phyloP scores from a whole-genome alignment of 1,140 invertebrate species.

The Drosophila varians region DNA sequence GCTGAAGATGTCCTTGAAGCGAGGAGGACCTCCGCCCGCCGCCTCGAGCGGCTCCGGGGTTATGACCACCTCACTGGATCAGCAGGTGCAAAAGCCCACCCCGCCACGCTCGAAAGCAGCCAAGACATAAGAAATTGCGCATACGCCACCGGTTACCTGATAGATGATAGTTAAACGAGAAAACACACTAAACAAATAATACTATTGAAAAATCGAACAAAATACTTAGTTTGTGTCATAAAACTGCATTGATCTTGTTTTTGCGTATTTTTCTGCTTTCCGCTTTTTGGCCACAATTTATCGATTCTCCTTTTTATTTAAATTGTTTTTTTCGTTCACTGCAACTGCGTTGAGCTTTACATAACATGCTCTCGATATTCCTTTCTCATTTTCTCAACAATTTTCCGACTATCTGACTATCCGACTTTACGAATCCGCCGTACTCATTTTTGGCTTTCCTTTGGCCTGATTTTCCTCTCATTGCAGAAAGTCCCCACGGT shows the following conservation, averaged over 20 bases:
- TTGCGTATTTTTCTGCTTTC: slow-evolving; percentile 42
- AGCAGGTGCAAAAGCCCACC: slow-evolving; percentile 58
- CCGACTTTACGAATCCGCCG: neutral
- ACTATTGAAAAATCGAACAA: slow-evolving; percentile 18
- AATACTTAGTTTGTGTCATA: slow-evolving; percentile 54
- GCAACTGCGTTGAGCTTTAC: slow-evolving; percentile 40
- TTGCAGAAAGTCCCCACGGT: slow-evolving; percentile 83
- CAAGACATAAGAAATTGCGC: slow-evolving; percentile 60
- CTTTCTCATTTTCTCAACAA: neutral
- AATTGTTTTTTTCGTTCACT: neutral
- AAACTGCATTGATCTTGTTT: slow-evolving; percentile 57
- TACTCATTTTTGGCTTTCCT: slow-evolving; percentile 33
- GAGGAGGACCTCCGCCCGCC: slow-evolving; percentile 70
- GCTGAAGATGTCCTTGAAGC: slow-evolving; percentile 77
- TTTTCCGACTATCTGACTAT: slow-evolving; percentile 1
- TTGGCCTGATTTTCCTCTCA: slow-evolving; percentile 32
- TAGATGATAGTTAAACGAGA: slow-evolving; percentile 5
- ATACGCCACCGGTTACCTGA: slow-evolving; percentile 46
- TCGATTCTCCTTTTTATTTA: slow-evolving; percentile 3
- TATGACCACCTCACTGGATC: slow-evolving; percentile 68
- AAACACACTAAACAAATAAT: slow-evolving; percentile 4
- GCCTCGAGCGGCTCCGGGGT: slow-evolving; percentile 58
- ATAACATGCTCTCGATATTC: slow-evolving; percentile 24
- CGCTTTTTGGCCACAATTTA: slow-evolving; percentile 33
- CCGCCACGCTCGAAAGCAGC: slow-evolving; percentile 44